Base-by-base conservation (phyloP, 2,888 invertebrate genomes). In the Hemistola chrysoprasaria region DNA sequence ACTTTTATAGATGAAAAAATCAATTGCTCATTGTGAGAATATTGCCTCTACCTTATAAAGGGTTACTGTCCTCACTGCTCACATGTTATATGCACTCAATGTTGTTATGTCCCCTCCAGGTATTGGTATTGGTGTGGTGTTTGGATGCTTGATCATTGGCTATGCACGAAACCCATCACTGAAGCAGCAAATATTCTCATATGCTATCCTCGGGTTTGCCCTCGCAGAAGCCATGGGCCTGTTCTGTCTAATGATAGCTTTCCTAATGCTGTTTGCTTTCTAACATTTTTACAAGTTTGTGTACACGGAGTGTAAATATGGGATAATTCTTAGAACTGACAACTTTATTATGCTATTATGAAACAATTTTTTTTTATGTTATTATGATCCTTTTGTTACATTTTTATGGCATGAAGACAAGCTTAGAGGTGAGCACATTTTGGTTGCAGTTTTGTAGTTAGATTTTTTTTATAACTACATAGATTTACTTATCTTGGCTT, bases 171-270 rank as follows among this genome's bases (percentile, higher is more conserved):
- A 99, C 86, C 98, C 98, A 68, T 97, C 97, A 62, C 90, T 99
- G 76, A 99, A 99, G 91, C 97, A 97, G 83, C 98, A 99, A 90
- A 92, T 98, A 71, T 99, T 99, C 91, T 96, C 97, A 63, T 99
- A 98, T 87, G 98, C 98, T 73, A 97, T 99, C 82, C 91, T 99
- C 78, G 98, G 98, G 70, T 99, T 99, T 90, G 98, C 98, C 71
- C 91, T 99, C 58, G 96, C 98, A 58, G 99, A 99, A 92, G 98
- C 98, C 68, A 98, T 99, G 97, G 98, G 98, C 77, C 93, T 99
- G 53, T 99, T 99, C 92, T 98, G 98, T 92, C 91, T 99, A 73
- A 98, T 98, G 97, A 97, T 99, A 92, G 97, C 98, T 56, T 98
- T 99, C 92, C 90, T 99, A 74, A 93, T 99, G 90, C 92, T 99